These are phyloP conservation scores for Euclidia mi DNA, from an alignment of 2,888 invertebrate genomes.

Conservation along the genomic window DNA sequence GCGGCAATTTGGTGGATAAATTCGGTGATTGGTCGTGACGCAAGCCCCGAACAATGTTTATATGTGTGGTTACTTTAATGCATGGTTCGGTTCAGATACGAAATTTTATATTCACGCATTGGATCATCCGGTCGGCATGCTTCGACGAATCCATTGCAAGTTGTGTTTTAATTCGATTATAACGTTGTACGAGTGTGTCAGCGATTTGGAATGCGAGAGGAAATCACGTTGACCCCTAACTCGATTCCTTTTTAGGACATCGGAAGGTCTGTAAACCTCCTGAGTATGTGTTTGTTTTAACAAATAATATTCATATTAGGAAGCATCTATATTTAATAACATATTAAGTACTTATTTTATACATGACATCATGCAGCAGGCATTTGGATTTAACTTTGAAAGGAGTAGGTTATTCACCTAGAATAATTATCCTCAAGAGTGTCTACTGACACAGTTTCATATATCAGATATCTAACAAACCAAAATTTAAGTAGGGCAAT, in stretches of 20 bases:
- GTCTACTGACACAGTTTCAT: slow-evolving; percentile 76
- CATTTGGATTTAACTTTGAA: slow-evolving; percentile 60
- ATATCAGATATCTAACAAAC: slow-evolving; percentile 68
- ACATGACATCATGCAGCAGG: slow-evolving; percentile 63
- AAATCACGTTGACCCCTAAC: slow-evolving; percentile 86
- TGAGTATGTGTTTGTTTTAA: slow-evolving; percentile 53
- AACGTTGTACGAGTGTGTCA: slow-evolving; percentile 80
- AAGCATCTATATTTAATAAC: slow-evolving; percentile 51
- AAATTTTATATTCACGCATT: slow-evolving; percentile 77
- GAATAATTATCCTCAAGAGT: slow-evolving; percentile 70
- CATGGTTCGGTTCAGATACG: slow-evolving; percentile 66
- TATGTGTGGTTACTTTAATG: slow-evolving; percentile 66
- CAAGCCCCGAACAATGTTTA: slow-evolving; percentile 72
- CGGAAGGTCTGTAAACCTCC: slow-evolving; percentile 75
- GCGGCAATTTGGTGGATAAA: slow-evolving; percentile 71
- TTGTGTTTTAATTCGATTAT: slow-evolving; percentile 80
- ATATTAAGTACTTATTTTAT: slow-evolving; percentile 61
- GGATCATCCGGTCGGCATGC: slow-evolving; percentile 77
- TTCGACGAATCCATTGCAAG: slow-evolving; percentile 78
- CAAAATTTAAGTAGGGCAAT: slow-evolving; percentile 73
- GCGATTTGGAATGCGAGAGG: slow-evolving; percentile 84
- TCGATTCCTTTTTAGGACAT: slow-evolving; percentile 80
- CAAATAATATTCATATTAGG: slow-evolving; percentile 14
- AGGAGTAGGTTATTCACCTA: slow-evolving; percentile 70
- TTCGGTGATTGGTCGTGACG: slow-evolving; percentile 74